These are phyloP conservation scores for Acleris holmiana DNA, from an alignment of 2,888 invertebrate species.

Conservation along the genomic window DNA sequence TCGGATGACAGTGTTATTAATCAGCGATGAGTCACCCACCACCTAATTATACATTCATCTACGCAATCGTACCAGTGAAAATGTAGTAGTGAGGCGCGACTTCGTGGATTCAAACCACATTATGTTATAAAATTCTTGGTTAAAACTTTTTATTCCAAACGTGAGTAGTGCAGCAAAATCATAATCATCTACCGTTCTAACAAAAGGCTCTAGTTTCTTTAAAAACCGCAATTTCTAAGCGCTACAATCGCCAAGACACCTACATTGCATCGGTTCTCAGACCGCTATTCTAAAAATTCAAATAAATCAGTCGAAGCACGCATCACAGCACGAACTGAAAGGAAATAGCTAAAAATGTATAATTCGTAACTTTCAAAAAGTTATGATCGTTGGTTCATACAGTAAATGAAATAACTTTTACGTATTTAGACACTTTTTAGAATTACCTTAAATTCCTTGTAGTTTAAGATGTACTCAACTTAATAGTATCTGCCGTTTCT, in stretches of 20 bases:
- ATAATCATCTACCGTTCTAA: slow-evolving; percentile 19
- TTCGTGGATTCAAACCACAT: no score
- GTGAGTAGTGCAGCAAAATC: slow-evolving; percentile 41
- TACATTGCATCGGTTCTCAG: slow-evolving; percentile 28
- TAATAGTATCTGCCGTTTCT: no score
- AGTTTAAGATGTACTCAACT: no score
- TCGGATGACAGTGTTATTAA: background rate
- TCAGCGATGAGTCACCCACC: no score
- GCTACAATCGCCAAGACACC: slow-evolving; percentile 17
- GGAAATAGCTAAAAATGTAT: background rate
- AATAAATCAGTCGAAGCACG: slow-evolving; percentile 65
- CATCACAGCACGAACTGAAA: slow-evolving; percentile 63
- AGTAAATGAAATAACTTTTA: background rate
- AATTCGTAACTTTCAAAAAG: background rate
- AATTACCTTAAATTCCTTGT: no score
- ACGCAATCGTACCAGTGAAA: no score
- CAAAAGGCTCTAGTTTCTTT: slow-evolving; percentile 8
- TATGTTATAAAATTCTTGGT: background rate
- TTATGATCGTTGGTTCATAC: background rate
- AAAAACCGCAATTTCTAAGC: slow-evolving; percentile 10
- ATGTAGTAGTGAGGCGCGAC: no score
- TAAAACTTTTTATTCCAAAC: slow-evolving; percentile 49
- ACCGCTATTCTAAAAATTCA: slow-evolving; percentile 51
- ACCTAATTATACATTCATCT: no score
- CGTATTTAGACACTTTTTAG: no score